phyloP scores from a whole-genome alignment of 2,888 invertebrate genomes.

The Hypselothyrea guttata region DNA sequence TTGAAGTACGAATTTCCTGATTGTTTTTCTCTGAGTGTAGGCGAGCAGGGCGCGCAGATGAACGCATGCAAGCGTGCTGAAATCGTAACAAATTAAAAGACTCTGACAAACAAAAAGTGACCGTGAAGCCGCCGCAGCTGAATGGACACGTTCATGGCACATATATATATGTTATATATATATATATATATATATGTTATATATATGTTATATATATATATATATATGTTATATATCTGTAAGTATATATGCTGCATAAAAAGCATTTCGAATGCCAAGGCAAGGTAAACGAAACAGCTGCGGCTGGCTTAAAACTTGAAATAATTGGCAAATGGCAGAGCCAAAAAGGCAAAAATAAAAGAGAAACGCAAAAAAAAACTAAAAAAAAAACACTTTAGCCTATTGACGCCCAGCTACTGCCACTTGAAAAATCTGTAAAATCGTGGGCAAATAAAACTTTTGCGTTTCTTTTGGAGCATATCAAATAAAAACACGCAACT shows the following conservation, averaged over 20 bases:
- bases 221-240: too few relatives aligned
- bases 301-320: constrained; percentile 7
- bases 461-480: constrained; percentile 3
- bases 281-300: background rate
- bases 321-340: constrained; percentile 34
- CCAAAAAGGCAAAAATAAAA: background rate
- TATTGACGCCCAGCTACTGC: too few relatives aligned
- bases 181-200: too few relatives aligned
- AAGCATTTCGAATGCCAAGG: background rate
- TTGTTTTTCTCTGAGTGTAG: background rate
- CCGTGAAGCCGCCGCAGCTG: constrained; percentile 44
- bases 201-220: too few relatives aligned
- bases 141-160: constrained; percentile 43
- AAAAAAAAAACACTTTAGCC: constrained; percentile 10
- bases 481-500: background rate
- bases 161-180: constrained; percentile 22
- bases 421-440: constrained; percentile 1
- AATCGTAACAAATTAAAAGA: constrained; percentile 75
- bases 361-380: too few relatives aligned
- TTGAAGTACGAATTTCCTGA: too few relatives aligned
- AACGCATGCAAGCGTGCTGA: constrained; percentile 59
- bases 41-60: background rate
- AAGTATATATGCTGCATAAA: constrained; percentile 2
- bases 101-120: constrained; percentile 55
- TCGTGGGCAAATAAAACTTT: constrained; percentile 5